Percentiles rank a stretch among this genome's conserved stretches.
These are phyloP conservation scores for Lamprotornis superbus DNA, from an alignment of 2,113 vertebrate species.

Conservation along the genomic window DNA sequence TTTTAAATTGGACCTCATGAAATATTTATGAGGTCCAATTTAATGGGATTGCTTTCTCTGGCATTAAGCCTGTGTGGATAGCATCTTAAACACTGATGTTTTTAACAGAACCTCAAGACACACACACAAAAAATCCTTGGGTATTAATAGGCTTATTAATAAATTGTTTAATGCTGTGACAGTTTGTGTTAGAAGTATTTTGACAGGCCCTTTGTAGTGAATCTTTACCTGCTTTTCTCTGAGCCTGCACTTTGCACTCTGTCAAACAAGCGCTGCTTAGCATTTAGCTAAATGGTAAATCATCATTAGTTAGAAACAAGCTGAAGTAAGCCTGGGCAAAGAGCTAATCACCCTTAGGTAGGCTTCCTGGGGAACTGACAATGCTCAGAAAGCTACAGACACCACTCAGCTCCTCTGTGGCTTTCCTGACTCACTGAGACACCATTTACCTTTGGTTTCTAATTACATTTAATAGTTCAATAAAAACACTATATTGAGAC, in stretches of 20 bases:
- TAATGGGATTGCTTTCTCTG: slow-evolving; percentile 68
- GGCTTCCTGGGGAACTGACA: slow-evolving; percentile 1
- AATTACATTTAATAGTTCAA: slow-evolving; percentile 42
- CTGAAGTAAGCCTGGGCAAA: slow-evolving; percentile 21
- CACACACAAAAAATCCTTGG: neutral
- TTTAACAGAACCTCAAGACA: slow-evolving; percentile 59
- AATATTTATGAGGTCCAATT: slow-evolving; percentile 71
- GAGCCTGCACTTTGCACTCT: neutral
- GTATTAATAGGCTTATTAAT: slow-evolving; percentile 63
- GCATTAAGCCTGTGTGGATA: slow-evolving; percentile 65
- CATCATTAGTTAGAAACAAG: slow-evolving; percentile 43
- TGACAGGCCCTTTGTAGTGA: slow-evolving; percentile 34
- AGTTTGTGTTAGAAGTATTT: slow-evolving; percentile 41
- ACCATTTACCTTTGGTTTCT: slow-evolving; percentile 44
- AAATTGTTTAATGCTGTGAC: slow-evolving; percentile 45
- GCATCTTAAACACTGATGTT: slow-evolving; percentile 63
- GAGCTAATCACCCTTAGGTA: slow-evolving; percentile 40
- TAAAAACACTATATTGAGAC: slow-evolving; percentile 26
- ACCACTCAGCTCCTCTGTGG: neutral
- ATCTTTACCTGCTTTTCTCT: slow-evolving; percentile 25
- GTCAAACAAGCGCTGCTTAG: slow-evolving; percentile 32
- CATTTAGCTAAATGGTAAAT: slow-evolving; percentile 54
- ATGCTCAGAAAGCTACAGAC: neutral
- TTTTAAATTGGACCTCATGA: slow-evolving; percentile 64
- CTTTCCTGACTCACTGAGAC: slow-evolving; percentile 8